Conservation (phyloP, 2,888 invertebrate genomes). For the Tinea trinotella region DNA sequence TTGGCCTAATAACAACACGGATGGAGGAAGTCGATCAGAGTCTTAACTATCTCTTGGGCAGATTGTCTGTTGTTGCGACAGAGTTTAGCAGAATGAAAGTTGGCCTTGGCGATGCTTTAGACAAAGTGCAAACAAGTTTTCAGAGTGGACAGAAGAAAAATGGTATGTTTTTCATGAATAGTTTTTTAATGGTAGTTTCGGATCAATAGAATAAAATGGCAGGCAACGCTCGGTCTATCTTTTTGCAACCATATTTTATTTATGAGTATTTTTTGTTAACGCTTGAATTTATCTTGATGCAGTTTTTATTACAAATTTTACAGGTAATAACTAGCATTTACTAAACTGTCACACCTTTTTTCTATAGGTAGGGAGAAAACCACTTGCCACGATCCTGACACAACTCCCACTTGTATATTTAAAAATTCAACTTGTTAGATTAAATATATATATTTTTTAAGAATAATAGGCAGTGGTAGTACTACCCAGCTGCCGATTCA, state of each 20-base stretch:
- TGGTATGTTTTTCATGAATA: constrained; percentile 26
- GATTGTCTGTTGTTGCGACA: constrained; percentile 84
- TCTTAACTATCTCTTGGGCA: constrained; percentile 85
- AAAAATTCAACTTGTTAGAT: too few species aligned
- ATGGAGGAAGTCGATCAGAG: constrained; percentile 86
- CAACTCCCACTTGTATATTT: too few species aligned
- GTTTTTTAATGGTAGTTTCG: too few species aligned
- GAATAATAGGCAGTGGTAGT: too few species aligned
- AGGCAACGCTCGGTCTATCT: neutral
- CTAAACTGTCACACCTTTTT: too few species aligned
- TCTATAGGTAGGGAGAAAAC: too few species aligned
- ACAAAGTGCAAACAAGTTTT: constrained; percentile 78
- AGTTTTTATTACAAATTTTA: too few species aligned
- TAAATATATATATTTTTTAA: too few species aligned
- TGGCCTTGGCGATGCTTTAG: constrained; percentile 80
- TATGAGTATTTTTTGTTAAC: neutral
- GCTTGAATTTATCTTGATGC: too few species aligned
- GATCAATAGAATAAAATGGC: neutral
- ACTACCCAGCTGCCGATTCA: too few species aligned
- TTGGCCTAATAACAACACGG: constrained; percentile 81
- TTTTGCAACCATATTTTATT: neutral
- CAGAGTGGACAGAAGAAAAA: constrained; percentile 66
- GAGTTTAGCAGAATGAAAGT: constrained; percentile 87
- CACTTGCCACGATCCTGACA: too few species aligned
- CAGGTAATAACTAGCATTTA: too few species aligned